Evolutionary conservation across 2,888 invertebrate genomes (phyloP).

Genomic region (Pimpla rufipes): DNA sequence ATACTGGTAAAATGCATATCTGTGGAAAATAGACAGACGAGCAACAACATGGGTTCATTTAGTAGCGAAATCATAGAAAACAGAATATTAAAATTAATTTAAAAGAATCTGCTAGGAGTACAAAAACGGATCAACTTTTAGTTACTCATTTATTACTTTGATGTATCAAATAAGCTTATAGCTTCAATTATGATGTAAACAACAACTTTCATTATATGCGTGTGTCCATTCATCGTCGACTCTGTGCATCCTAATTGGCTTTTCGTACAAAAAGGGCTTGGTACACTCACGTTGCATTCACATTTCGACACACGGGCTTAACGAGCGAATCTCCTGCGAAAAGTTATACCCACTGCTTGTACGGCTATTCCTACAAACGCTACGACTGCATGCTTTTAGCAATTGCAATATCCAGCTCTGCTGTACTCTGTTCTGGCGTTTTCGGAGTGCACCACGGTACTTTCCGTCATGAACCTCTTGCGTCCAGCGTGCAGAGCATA

Average conservation of each 20-base stretch:
- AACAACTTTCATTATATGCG: background rate
- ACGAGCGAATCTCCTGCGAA: conserved; percentile 28
- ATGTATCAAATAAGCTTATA: background rate
- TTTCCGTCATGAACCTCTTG: conserved; percentile 13
- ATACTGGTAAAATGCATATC: no score
- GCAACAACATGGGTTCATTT: no score
- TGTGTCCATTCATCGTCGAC: background rate
- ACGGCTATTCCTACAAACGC: conserved; percentile 15
- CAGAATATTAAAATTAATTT: no score
- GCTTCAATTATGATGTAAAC: background rate
- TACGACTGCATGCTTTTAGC: conserved; percentile 27
- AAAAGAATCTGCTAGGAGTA: background rate
- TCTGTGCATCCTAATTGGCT: conserved; percentile 18
- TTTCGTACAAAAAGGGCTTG: conserved; percentile 6
- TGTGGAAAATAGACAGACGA: no score
- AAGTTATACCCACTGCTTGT: conserved; percentile 25
- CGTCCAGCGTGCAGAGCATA: background rate
- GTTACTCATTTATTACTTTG: background rate
- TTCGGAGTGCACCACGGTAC: conserved; percentile 14
- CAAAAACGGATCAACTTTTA: background rate
- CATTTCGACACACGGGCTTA: conserved; percentile 12
- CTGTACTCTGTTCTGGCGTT: conserved; percentile 9
- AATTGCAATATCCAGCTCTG: conserved; percentile 20
- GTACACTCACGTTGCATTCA: conserved; percentile 7
- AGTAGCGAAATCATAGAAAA: no score